Base-by-base conservation (phyloP, 2,888 invertebrate species). In the Augochlorella aurata region DNA sequence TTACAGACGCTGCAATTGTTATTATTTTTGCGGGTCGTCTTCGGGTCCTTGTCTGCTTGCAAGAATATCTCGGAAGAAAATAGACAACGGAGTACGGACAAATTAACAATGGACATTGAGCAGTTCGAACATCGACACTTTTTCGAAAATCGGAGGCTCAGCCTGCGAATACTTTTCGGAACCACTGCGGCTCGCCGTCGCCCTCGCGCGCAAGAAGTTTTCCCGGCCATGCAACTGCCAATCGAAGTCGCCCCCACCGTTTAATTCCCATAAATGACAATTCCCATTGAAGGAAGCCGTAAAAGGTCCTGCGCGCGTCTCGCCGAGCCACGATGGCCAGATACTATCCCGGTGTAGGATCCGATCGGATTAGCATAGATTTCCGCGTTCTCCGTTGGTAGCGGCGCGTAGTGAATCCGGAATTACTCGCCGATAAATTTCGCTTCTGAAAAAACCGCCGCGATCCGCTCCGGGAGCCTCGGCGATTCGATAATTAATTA, bases 281-380 rank as follows among this genome's bases (percentile, higher is more conserved):
- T 85, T 79, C 78, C 76, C 81, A 82, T 52, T 45, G 68, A 79
- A 54, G 71, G 77, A 79, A 73, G 74, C 81, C 81, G 72, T 79
- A 79, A 82, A 82, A 75, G 81, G 68, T 74, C 70, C 54, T 67
- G 75, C 83, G 47, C 71, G 77, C 78, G 68, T 70, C 61, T 70
- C 52, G n/a, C 69, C 61, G 21, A 50, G 54, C 68, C 79, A 47
- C 67, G 16, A 44, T 29, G 66, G 71, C 16, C 50, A 61, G 76
- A 83, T 58, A 77, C 77, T 70, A 73, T 82, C 77, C 73, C 66
- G 50, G 44, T 74, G 44, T 77, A 74, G 81, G 74, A 79, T 81
- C 75, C 86, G 86, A 83, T 83, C 73, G 81, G 83, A 86, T 86
- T 86, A 86, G 79, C 85, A 85, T 86, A 85, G 71, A 74, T 86